Percentiles rank a stretch among this genome's conserved stretches.
These are phyloP conservation scores for Tipula vernalis DNA, from an alignment of 2,888 invertebrate genomes.

Conservation along the genomic window DNA sequence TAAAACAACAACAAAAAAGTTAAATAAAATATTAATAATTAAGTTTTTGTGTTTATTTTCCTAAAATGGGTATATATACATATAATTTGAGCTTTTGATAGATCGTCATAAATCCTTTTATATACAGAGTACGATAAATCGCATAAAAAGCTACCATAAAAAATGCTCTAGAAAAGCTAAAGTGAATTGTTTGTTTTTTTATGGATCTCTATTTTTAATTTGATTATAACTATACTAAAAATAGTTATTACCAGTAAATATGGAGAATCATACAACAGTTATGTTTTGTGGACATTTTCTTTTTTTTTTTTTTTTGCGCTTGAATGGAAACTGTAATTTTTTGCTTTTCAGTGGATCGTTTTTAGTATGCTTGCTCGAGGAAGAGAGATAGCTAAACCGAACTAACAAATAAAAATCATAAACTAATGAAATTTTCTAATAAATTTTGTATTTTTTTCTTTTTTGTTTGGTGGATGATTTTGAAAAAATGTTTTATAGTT, in stretches of 20 bases:
- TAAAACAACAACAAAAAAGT: background rate
- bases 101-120: background rate
- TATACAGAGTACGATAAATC: background rate
- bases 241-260: background rate
- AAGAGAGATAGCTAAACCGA: background rate
- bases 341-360: background rate
- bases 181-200: background rate
- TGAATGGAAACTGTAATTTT: background rate
- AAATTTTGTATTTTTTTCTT: background rate
- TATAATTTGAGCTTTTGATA: background rate
- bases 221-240: background rate
- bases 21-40: background rate
- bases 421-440: background rate
- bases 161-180: background rate
- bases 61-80: background rate
- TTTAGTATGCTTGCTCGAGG: background rate
- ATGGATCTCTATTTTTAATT: background rate
- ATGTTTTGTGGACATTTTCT: background rate
- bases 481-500: background rate
- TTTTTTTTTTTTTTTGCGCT: too few species aligned
- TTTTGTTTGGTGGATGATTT: background rate
- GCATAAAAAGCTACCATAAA: background rate
- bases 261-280: background rate
- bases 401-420: background rate
- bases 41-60: background rate